phyloP scores from a whole-genome alignment of 2,797 vertebrate genomes.

The Adelosebastes latens region DNA sequence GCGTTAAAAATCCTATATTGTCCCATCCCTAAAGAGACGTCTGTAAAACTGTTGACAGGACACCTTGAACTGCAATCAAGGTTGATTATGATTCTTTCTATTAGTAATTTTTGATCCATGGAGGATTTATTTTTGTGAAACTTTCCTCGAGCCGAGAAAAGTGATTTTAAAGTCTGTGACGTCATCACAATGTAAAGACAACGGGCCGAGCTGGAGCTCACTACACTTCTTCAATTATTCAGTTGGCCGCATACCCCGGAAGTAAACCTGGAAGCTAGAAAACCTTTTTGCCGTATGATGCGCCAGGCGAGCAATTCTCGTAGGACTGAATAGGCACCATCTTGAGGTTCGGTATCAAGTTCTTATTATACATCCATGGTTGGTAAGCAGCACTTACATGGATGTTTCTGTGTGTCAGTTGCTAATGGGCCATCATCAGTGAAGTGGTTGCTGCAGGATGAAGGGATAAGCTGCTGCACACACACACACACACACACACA shows the following conservation, averaged over 20 bases:
- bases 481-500: background rate
- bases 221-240: no score
- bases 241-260: background rate
- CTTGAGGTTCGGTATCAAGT: background rate
- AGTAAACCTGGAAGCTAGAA: background rate
- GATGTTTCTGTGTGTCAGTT: slow-evolving; percentile 34
- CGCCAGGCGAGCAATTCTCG: background rate
- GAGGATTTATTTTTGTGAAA: background rate
- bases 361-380: background rate
- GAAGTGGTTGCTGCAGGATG: slow-evolving; percentile 56
- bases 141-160: background rate
- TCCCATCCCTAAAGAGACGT: no score
- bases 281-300: background rate
- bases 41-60: background rate
- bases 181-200: no score
- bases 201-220: no score
- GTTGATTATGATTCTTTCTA: background rate
- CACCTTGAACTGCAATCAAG: background rate
- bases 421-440: slow-evolving; percentile 70
- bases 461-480: slow-evolving; percentile 56
- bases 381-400: slow-evolving; percentile 6
- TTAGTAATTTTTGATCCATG: background rate
- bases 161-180: no score
- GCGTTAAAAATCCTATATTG: no score
- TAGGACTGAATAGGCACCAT: background rate